phyloP scores from a whole-genome alignment of 2,888 invertebrate species.

The Hydropsyche betteni region DNA sequence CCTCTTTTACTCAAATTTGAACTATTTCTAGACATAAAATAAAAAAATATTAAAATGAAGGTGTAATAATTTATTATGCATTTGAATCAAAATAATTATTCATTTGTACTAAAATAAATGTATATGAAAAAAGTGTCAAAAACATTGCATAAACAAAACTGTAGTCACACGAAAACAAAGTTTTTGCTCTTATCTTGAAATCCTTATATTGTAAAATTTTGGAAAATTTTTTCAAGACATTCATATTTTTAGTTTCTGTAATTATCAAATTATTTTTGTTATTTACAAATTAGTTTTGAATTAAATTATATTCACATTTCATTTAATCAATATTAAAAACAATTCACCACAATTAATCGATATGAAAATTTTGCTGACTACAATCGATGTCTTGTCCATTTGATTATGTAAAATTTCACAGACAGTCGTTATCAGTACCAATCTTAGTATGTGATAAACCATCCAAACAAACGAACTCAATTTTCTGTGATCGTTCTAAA shows the following conservation, averaged over 20 bases:
- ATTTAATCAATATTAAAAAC: too few species aligned
- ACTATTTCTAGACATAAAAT: too few species aligned
- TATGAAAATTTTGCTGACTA: background rate
- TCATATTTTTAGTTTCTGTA: background rate
- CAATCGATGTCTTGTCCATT: background rate
- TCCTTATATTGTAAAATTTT: background rate
- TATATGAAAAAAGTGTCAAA: background rate
- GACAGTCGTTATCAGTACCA: background rate
- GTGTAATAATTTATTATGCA: too few species aligned
- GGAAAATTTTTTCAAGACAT: background rate
- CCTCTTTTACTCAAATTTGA: too few species aligned
- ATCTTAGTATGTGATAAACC: background rate
- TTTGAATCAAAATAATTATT: background rate
- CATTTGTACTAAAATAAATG: conserved; percentile 1
- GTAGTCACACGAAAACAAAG: background rate
- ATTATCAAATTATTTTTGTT: too few species aligned
- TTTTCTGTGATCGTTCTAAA: background rate
- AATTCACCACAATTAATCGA: too few species aligned
- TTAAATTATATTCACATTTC: too few species aligned
- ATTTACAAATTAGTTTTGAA: too few species aligned
- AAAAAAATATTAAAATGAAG: too few species aligned
- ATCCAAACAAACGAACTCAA: background rate
- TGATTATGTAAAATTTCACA: conserved; percentile 7
- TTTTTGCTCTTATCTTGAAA: background rate
- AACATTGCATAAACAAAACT: background rate